Evolutionary conservation across 2,797 vertebrate species (phyloP).

Genomic region (Benthosema pterotum): DNA sequence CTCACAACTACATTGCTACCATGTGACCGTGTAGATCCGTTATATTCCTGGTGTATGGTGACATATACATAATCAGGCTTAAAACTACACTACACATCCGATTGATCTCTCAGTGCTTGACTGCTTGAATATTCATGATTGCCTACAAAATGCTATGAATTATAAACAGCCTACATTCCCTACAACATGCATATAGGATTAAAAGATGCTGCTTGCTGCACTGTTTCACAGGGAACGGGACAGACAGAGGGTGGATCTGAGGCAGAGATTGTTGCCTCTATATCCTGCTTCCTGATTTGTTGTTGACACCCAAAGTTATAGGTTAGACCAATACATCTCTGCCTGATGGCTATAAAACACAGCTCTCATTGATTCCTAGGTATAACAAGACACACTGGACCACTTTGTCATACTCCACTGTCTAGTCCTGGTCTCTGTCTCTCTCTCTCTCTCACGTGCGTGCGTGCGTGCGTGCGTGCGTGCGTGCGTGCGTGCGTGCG

Average conservation of each 20-base stretch:
- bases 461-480: neutral
- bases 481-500: neutral
- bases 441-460: too few species aligned
- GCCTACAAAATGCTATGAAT: constrained; percentile 4
- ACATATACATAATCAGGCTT: too few species aligned
- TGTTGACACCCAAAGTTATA: neutral
- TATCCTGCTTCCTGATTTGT: neutral
- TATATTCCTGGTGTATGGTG: too few species aligned
- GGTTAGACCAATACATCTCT: constrained; percentile 3
- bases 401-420: neutral
- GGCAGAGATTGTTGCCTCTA: neutral
- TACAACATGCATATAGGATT: neutral
- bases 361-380: constrained; percentile 4
- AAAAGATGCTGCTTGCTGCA: neutral
- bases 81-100: constrained; percentile 4
- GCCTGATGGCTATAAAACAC: neutral
- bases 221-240: constrained; percentile 1
- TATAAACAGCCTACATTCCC: constrained; percentile 12
- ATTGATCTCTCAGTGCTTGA: constrained; percentile 22
- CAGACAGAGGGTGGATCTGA: constrained; percentile 1
- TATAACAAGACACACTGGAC: neutral
- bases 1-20: too few species aligned
- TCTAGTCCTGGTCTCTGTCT: too few species aligned
- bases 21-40: too few species aligned
- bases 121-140: constrained; percentile 30